Conservation (phyloP, 2,888 invertebrate species). For the Polylopha cassiicola region DNA sequence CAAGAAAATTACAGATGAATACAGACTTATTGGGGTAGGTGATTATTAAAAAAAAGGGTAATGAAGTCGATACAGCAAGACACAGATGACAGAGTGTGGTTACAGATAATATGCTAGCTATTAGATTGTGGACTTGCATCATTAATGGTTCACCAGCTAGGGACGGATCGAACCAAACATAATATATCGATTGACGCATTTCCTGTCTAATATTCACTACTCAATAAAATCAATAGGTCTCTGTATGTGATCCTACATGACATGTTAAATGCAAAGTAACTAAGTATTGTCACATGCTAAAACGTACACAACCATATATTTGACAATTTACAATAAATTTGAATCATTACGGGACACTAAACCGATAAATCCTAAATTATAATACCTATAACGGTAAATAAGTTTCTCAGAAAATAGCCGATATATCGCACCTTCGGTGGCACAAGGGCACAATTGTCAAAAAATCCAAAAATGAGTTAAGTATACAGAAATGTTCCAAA, state of each 20-base stretch:
- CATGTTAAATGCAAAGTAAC: constrained; percentile 54
- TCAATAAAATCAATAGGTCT: constrained; percentile 1
- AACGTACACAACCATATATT: constrained; percentile 54
- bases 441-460: no score
- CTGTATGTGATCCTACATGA: constrained; percentile 21
- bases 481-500: no score
- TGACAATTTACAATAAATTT: constrained; percentile 38
- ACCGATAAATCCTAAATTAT: constrained; percentile 34
- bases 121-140: constrained; percentile 12
- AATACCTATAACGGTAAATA: constrained; percentile 37
- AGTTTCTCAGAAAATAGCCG: constrained; percentile 49
- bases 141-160: constrained; percentile 37
- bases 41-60: no score
- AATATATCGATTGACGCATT: constrained; percentile 35
- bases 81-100: no score
- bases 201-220: constrained; percentile 23
- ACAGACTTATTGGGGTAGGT: no score
- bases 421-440: no score
- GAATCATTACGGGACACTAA: constrained; percentile 24
- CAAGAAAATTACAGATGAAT: no score
- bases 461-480: no score
- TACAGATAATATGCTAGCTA: constrained; percentile 9
- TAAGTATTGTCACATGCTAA: constrained; percentile 43
- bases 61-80: no score
- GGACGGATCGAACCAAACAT: constrained; percentile 64